Base-by-base conservation (phyloP, 2,888 invertebrate genomes). In the Carterocephalus palaemon region DNA sequence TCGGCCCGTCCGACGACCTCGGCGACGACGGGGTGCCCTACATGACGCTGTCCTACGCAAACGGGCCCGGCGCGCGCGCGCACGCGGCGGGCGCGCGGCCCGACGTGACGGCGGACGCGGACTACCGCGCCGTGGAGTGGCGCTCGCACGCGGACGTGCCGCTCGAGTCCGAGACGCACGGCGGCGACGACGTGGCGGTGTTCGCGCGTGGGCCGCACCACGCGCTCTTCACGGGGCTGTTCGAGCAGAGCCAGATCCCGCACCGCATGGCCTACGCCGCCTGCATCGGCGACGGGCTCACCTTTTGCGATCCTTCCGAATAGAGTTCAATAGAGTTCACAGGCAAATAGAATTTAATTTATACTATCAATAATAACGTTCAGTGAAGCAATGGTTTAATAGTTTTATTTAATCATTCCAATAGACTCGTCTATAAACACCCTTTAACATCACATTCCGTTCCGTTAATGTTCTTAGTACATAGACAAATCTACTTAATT, bases 181-280 rank as follows among this genome's bases (percentile, higher is more conserved):
- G 92, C 2, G 93, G 92, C 0, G 94, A 95, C 56, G 95, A 95
- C 82, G 94, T 95, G 13, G 89, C 89, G 0, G 90, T 95, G 31
- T 93, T 90, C 75, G 90, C 91, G 54, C 72, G 74, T 29, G 95
- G 92, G 36, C 93, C 93, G 2, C 91, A 91, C 84, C 88, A 93
- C 26, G 91, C 92, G 68, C 80, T 95, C 43, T 93, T 95, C 73
- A 87, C 91, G 7, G 94, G 94, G 1, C 89, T 90, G 26, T 91
- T 91, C 68, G 94, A 95, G 67, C 93, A 95, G 81, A 91, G 90
- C 67, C 91, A 90, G 64, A 90, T 95, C 51, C 92, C 95, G 9
- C 92, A 94, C 73, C 90, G 92, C 39, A 90, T 93, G 83, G 90
- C 88, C 16, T 94, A 90, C 69, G 92, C 92, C 0, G 87, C 91